phyloP scores from a whole-genome alignment of 1,140 invertebrate genomes.

The Catajapyx aquilonaris region DNA sequence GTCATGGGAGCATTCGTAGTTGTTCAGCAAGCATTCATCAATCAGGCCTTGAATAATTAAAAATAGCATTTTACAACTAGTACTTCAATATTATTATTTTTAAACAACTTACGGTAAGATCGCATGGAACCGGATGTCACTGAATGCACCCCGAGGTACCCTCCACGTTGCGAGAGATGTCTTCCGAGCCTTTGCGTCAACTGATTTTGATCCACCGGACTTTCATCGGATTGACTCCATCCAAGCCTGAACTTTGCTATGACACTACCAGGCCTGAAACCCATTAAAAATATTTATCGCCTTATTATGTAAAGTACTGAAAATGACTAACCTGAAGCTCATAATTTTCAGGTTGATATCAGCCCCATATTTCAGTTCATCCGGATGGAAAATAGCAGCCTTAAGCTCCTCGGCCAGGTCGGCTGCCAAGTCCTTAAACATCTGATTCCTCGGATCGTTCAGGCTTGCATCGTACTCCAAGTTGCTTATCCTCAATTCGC shows the following conservation, averaged over 20 bases:
- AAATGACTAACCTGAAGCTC: constrained; percentile 32
- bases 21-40: constrained; percentile 51
- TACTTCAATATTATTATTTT: too few relatives aligned
- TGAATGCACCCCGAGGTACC: constrained; percentile 29
- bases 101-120: constrained; percentile 19
- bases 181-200: constrained; percentile 25
- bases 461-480: constrained; percentile 34
- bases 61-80: too few relatives aligned
- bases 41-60: constrained; percentile 25
- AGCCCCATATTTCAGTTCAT: constrained; percentile 25
- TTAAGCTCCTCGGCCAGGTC: constrained; percentile 29
- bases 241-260: constrained; percentile 36
- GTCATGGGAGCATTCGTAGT: constrained; percentile 48
- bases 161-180: constrained; percentile 24
- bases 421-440: constrained; percentile 32
- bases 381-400: constrained; percentile 24
- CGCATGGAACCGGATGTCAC: constrained; percentile 24
- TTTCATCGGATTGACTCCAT: constrained; percentile 31
- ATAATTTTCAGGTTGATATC: constrained; percentile 37
- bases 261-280: constrained; percentile 32
- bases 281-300: background rate
- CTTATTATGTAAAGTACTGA: too few relatives aligned
- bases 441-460: constrained; percentile 30
- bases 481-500: constrained; percentile 39
- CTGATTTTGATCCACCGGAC: constrained; percentile 24